phyloP scores from a whole-genome alignment of 2,888 invertebrate species.

The Drosophila gaucha region DNA sequence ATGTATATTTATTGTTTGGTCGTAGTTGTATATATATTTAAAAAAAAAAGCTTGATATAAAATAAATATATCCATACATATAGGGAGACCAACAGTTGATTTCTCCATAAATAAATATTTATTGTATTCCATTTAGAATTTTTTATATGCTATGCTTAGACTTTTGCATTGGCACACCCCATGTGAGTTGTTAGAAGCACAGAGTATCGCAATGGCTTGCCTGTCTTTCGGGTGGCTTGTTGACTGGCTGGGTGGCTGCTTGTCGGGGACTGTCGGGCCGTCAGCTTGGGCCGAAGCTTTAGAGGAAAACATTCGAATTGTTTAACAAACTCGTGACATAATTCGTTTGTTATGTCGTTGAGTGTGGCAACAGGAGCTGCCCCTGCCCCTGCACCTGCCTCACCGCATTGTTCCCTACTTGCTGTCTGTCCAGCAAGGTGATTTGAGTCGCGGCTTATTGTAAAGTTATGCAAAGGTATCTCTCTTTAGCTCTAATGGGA shows the following conservation, averaged over 20 bases:
- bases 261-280: constrained; percentile 10
- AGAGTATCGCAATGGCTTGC: constrained; percentile 38
- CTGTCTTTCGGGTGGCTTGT: constrained; percentile 32
- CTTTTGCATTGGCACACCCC: not conserved
- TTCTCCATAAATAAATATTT: no score
- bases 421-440: constrained; percentile 45
- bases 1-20: no score
- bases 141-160: not conserved
- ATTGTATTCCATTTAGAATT: no score
- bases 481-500: constrained; percentile 27
- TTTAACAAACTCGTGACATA: constrained; percentile 73
- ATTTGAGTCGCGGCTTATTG: constrained; percentile 49
- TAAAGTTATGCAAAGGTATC: constrained; percentile 62
- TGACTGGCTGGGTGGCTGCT: constrained; percentile 28
- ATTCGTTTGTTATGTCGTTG: constrained; percentile 68
- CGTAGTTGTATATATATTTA: no score
- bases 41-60: no score
- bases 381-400: not conserved
- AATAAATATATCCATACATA: no score
- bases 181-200: accelerated
- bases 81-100: no score
- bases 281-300: constrained; percentile 8
- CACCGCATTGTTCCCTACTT: not conserved
- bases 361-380: constrained; percentile 33
- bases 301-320: constrained; percentile 65